Base-by-base conservation (phyloP, 2,888 invertebrate species). In the Agrotis ipsilon region DNA sequence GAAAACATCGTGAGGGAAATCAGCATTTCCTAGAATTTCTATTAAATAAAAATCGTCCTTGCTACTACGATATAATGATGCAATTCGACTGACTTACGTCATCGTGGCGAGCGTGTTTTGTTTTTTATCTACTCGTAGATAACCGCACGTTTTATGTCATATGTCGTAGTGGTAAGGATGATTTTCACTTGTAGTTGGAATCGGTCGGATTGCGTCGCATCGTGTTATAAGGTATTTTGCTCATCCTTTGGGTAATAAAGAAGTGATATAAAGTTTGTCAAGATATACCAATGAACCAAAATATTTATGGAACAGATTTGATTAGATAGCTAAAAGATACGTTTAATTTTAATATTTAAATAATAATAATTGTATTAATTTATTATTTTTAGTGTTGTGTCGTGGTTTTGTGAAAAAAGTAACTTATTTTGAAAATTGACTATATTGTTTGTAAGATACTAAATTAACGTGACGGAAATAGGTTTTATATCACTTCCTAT, bases 311-410 rank as follows among this genome's bases (percentile, higher is more conserved):
- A 72, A 19, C 68, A 72, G 67, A 80, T 76, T 79, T 72, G 61
- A 54, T 75, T 82, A 83, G 85, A 71, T 84, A 83, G 83, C 55
- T 74, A 72, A 82, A 39, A 80, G 24, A 46, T 74, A 72, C 58
- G 51, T 70, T 84, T 74, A 78, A 82, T 71, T 79, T 39, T 72
- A 74, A 54, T 74, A 71, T 74, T 72, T 73, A 65, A 66, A 76
- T 69, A 19, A 63, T 67, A 45, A 75, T 79, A 70, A 75, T 75
- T 77, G 46, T 81, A 83, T 72, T 82, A 74, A 82, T 80, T 82
- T 82, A 82, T 83, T 70, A 69, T 68, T 75, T 67, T 71, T 54
- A 24, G 60, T 80, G 63, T 1, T 64, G 83, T 70, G 62, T 59
- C 58, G 71, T 74, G 60, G n/a, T 48, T 83, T 74, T 66, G 19